Percentiles rank a stretch among this genome's conserved stretches.
Evolutionary conservation across 2,888 invertebrate genomes (phyloP).

Genomic region (Peribatodes rhomboidaria): DNA sequence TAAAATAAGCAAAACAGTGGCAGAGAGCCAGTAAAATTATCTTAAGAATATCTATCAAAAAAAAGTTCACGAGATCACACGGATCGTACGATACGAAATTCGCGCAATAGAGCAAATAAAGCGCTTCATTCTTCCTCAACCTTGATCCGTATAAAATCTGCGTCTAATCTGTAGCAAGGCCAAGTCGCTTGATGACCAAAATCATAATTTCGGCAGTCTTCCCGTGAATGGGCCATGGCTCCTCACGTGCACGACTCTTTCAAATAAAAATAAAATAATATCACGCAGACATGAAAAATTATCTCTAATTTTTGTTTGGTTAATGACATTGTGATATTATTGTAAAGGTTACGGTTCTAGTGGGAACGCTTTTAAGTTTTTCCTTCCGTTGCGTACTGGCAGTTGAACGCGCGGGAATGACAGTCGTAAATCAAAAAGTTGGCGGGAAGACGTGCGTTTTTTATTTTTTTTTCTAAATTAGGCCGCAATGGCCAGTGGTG

Average conservation of each 20-base stretch:
- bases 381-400: conserved; percentile 32
- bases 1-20: neutral
- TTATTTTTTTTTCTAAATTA: conserved; percentile 47
- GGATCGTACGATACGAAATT: conserved; percentile 61
- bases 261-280: conserved; percentile 37
- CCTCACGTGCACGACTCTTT: conserved; percentile 43
- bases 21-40: conserved; percentile 6
- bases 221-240: conserved; percentile 47
- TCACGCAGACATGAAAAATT: conserved; percentile 17
- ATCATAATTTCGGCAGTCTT: conserved; percentile 46
- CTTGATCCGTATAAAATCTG: conserved; percentile 45
- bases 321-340: conserved; percentile 39
- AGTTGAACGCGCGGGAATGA: conserved; percentile 57
- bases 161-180: conserved; percentile 53
- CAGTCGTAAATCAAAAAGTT: conserved; percentile 64
- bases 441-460: conserved; percentile 71
- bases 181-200: conserved; percentile 47
- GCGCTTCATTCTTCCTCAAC: conserved; percentile 52
- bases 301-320: conserved; percentile 26
- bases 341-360: conserved; percentile 37
- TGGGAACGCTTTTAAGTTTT: conserved; percentile 29
- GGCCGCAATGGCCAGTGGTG: conserved; percentile 58
- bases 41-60: conserved; percentile 31
- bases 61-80: conserved; percentile 54
- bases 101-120: conserved; percentile 50